Conservation (phyloP, 2,113 vertebrate species). For the Genyomyrus donnyi region DNA sequence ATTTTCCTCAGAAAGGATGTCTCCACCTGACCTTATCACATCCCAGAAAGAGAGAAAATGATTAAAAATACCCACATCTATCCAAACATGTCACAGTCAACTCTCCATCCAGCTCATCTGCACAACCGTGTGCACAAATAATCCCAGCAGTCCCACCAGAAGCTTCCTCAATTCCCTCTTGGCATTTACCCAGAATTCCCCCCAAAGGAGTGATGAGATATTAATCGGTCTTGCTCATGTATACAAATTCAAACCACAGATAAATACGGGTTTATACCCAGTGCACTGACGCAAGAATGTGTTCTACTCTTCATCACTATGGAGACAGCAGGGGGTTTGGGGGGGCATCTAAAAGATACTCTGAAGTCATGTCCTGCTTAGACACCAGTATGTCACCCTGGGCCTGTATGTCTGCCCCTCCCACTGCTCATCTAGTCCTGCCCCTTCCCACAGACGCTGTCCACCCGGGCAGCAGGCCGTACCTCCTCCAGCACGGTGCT, state of each 20-base stretch:
- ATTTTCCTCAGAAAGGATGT: not conserved
- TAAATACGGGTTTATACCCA: not conserved
- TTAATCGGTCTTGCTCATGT: not conserved
- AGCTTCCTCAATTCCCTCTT: not conserved
- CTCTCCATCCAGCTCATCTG: not conserved
- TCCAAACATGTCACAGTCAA: not conserved
- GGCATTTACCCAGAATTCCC: not conserved
- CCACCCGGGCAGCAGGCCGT: constrained; percentile 23
- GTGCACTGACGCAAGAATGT: not conserved
- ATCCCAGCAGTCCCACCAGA: not conserved
- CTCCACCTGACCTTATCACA: not conserved
- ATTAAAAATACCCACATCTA: not conserved
- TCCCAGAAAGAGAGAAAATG: not conserved
- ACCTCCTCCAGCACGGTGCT: constrained; percentile 63
- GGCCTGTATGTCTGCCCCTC: not conserved
- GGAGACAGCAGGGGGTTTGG: not conserved
- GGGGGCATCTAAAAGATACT: not conserved
- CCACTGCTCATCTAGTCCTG: not conserved
- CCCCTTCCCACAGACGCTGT: not conserved
- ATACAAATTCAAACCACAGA: not conserved
- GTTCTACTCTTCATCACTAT: not conserved
- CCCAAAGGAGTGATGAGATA: not conserved
- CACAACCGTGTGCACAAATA: not conserved
- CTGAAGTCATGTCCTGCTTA: not conserved
- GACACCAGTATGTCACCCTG: not conserved